Base-by-base conservation (phyloP, 2,888 invertebrate genomes). In the Scrobipalpa atriplicella region DNA sequence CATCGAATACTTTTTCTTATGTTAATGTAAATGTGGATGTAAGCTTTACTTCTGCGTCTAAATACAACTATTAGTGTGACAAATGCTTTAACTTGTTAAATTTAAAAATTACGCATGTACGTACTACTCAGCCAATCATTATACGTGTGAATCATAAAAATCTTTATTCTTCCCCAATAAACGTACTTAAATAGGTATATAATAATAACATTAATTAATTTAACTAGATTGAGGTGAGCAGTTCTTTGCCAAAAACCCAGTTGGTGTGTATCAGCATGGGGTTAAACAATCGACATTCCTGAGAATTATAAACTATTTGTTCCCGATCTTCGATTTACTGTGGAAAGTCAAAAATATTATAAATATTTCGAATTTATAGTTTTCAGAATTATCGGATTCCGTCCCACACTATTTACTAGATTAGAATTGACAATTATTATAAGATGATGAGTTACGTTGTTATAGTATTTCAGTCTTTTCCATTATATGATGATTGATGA, bases 161-260 rank as follows among this genome's bases (percentile, higher is more conserved):
- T 58, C 16, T 58, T 36, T n/a, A 54, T 18, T 61, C 11, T 41
- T 41, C 39, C 61, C 61, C 61, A 61, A 61, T 61, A 61, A 61
- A 61, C 41, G 61, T 61, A 47, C 47, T 7, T 16, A 61, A 61
- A 16, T 36, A 60, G 38, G 29, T 16, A 38, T 41, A 56, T 56
- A 56, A 38, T 38, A 38, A 18, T 18, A 29, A 61, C 61, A 61
- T 38, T 16, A 38, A 60, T 60, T 38, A 38, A 60, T 60, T 38
- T 60, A 60, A 36, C 60, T 60, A 60, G 38, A 60, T 9, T 60
- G 2, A 21, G 21, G 38, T 18, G 16, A 16, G 41, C 41, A 18
- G 39, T 61, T 61, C 61, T 21, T 41, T 41, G 61, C 61, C 41
- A 61, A 47, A n/a, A 47, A n/a, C n/a, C 47, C 2, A 47, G 16